Conservation (phyloP, 2,797 vertebrate species). For the Brachymystax lenok region DNA sequence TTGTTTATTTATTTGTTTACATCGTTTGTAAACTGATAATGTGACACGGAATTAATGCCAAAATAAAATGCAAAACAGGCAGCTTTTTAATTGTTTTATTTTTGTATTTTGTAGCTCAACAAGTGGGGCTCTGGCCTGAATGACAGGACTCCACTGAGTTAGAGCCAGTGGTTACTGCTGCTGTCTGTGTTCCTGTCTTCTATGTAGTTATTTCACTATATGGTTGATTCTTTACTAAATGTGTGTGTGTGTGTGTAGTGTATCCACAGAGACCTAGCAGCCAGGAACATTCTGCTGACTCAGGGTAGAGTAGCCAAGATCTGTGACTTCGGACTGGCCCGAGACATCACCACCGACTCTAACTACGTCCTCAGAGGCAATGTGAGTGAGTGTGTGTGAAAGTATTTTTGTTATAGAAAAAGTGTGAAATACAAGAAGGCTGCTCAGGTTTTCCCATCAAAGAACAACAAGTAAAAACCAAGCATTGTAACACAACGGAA, state of each 20-base stretch:
- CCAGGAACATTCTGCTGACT: conserved; percentile 95
- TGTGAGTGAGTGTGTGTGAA: conserved; percentile 78
- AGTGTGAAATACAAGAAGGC: background rate
- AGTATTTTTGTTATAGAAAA: background rate
- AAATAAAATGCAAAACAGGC: no score
- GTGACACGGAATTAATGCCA: no score
- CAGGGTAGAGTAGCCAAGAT: conserved; percentile 96
- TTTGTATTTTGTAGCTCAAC: no score
- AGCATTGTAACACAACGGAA: no score
- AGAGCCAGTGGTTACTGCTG: no score
- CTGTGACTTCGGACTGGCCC: conserved; percentile 95
- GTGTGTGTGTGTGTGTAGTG: conserved; percentile 75
- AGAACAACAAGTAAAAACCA: no score
- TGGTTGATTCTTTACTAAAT: background rate
- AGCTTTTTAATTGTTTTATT: no score
- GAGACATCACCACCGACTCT: conserved; percentile 95
- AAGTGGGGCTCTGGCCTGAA: no score
- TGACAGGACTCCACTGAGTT: no score
- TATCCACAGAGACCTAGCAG: conserved; percentile 95
- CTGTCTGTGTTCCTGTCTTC: background rate
- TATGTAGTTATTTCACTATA: background rate
- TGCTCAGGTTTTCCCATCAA: no score
- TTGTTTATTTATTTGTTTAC: no score
- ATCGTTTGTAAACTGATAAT: no score
- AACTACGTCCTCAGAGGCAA: conserved; percentile 97